Conservation (phyloP, 2,113 vertebrate genomes). For the Apus apus region DNA sequence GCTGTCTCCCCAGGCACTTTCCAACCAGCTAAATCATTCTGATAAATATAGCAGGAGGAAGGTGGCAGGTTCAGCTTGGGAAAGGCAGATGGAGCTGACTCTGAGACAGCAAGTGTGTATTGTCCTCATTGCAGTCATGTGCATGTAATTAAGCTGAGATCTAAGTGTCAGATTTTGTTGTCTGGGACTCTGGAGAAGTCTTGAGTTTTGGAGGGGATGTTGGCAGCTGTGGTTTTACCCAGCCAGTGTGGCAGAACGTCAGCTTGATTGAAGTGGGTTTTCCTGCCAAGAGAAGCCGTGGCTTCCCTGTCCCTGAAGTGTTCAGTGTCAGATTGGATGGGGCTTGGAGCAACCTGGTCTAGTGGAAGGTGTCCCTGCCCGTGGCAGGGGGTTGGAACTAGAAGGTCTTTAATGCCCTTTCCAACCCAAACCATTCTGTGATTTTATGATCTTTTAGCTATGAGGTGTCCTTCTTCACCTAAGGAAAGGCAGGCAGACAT, state of each 20-base stretch:
- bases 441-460: background rate
- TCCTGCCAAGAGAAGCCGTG: background rate
- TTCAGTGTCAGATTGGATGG: too few species aligned
- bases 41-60: constrained; percentile 29
- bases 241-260: background rate
- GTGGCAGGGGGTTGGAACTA: too few species aligned
- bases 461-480: background rate
- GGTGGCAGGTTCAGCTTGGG: background rate
- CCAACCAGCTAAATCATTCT: background rate
- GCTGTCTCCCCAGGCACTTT: background rate
- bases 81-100: background rate
- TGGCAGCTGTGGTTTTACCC: background rate
- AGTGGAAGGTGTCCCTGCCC: too few species aligned
- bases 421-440: too few species aligned
- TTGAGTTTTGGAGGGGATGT: background rate
- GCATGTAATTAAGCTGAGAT: background rate
- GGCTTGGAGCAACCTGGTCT: too few species aligned
- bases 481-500: background rate
- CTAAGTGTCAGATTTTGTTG: background rate
- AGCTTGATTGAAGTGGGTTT: background rate
- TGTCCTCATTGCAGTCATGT: background rate
- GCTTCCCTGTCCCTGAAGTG: too few species aligned
- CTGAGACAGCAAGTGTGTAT: background rate
- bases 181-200: background rate
- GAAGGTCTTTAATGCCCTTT: too few species aligned